Evolutionary conservation across 1,140 invertebrate genomes (phyloP), one percentile per base, ranked within the genome.

Genomic region (Ctenoplectra terminalis): DNA sequence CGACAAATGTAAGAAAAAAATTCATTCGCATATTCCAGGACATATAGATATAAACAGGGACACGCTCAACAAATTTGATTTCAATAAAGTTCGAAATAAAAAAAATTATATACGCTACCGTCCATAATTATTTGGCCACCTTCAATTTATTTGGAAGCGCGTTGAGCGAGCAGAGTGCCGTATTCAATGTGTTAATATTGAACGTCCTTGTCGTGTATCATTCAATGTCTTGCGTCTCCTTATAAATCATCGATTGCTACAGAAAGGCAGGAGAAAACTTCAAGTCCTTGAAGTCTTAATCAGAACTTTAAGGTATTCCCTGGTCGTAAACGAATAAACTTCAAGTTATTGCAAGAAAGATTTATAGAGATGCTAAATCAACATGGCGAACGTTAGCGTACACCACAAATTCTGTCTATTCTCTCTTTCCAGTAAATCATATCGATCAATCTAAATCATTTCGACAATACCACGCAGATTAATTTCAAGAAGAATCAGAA

Each of bases 381-480:
- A 48, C 63, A 26, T 46, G 40, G 40, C n/a, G 29, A 66, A 46
- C 40, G 40, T 46, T 46, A 29, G n/a, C 26, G 9, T 13, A 29
- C n/a, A 29, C 63, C 15, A 6, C 8, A n/a, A 3, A 26, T 17
- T 9, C 26, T 61, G 17, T 40, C 9, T 40, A 34, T 60, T 29
- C 37, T 43, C 8, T 5, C 61, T 40, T 4, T 31, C 23, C 37
- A 11, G 23, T 64, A 64, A 64, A 64, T 64, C 61, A 64, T 64
- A 40, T 40, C 61, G 6, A 64, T 64, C 61, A 64, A 43, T 43
- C 61, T 64, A 40, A 64, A 40, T 64, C 61, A 58, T 15, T 26
- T 15, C 0, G 23, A 31, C 23, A 37, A 43, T 23, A 9, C 23
- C 23, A 34, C 3, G 37, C 61, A n/a, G 37, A 64, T 64, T 64